These are phyloP conservation scores for Rhopalosiphum maidis DNA, from an alignment of 1,140 invertebrate species.

Conservation along the genomic window DNA sequence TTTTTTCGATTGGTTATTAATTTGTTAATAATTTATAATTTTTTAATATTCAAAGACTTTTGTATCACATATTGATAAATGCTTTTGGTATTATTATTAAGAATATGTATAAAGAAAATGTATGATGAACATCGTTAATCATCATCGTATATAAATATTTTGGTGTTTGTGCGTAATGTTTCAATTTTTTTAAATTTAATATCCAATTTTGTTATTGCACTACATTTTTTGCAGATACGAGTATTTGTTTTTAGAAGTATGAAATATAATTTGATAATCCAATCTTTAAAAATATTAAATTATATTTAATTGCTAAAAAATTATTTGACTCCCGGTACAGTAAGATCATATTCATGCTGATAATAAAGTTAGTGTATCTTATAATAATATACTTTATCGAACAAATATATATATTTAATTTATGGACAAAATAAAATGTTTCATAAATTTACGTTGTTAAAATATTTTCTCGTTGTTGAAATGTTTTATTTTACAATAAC, in stretches of 20 bases:
- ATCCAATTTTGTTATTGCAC: background rate
- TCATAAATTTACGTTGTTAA: background rate
- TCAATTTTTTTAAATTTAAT: background rate
- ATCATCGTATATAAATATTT: too few relatives aligned
- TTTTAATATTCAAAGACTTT: too few relatives aligned
- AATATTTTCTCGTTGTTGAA: background rate
- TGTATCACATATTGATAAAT: background rate
- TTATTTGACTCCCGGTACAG: background rate
- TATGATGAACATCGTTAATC: background rate
- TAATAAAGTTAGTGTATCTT: background rate
- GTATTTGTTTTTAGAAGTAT: background rate
- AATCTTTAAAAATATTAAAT: background rate
- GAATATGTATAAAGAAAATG: background rate
- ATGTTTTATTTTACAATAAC: background rate
- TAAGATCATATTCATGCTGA: too few relatives aligned
- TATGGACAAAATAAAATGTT: background rate
- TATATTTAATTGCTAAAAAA: background rate
- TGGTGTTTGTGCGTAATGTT: background rate
- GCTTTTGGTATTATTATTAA: background rate
- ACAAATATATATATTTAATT: background rate
- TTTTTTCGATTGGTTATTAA: background rate
- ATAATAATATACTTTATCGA: background rate
- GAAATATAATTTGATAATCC: background rate
- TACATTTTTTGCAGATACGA: too few relatives aligned
- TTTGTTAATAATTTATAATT: too few relatives aligned